Conservation (phyloP, 1,140 invertebrate species). For the Tachypleus tridentatus region DNA sequence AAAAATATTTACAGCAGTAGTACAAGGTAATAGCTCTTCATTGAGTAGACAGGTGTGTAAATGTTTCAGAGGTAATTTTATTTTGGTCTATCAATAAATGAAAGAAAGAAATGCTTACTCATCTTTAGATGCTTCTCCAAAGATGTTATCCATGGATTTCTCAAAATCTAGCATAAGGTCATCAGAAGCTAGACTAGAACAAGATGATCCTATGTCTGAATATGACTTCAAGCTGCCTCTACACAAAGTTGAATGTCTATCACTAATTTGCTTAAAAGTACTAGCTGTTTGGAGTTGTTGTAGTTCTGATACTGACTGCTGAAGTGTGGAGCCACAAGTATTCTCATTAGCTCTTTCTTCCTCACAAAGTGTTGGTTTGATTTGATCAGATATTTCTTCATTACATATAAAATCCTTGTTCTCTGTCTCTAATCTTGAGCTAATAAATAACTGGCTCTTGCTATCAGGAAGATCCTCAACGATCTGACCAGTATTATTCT, state of each 20-base stretch:
- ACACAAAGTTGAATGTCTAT: too few relatives aligned
- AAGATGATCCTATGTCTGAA: constrained; percentile 24
- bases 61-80: too few relatives aligned
- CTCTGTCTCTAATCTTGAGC: constrained; percentile 29
- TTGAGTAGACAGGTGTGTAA: too few relatives aligned
- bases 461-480: too few relatives aligned
- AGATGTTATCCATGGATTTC: constrained; percentile 2
- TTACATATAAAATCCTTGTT: constrained; percentile 64
- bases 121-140: too few relatives aligned
- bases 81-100: too few relatives aligned
- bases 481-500: too few relatives aligned
- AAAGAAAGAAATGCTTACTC: too few relatives aligned
- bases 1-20: too few relatives aligned
- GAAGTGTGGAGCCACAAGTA: constrained; percentile 12
- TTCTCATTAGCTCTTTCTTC: constrained; percentile 11
- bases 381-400: constrained; percentile 82
- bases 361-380: constrained; percentile 52
- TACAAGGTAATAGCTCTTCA: too few relatives aligned
- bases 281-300: constrained; percentile 8
- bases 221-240: constrained; percentile 11
- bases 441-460: neutral
- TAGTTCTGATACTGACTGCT: constrained; percentile 12
- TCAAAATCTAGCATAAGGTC: constrained; percentile 32
- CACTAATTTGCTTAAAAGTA: too few relatives aligned
- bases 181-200: constrained; percentile 30